phyloP scores from a whole-genome alignment of 2,113 vertebrate species.

The Macaca nemestrina region DNA sequence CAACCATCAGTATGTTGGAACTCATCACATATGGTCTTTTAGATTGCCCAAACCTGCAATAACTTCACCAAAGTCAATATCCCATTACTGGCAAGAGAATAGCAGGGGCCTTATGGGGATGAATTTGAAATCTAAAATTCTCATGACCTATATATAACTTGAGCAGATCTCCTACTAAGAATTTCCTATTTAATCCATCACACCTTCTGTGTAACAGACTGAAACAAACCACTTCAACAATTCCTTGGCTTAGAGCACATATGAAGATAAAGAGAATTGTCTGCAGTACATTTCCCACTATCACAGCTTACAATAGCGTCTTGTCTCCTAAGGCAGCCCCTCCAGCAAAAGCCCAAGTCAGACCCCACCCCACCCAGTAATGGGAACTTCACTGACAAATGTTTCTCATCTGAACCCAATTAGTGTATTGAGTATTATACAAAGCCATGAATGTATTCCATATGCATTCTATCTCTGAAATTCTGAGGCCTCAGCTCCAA shows the following conservation, averaged over 20 bases:
- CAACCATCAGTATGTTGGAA: neutral
- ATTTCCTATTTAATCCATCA: neutral
- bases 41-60: neutral
- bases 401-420: constrained; percentile 65
- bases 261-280: neutral
- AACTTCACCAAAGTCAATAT: neutral
- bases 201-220: neutral
- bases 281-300: neutral
- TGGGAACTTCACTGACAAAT: constrained; percentile 57
- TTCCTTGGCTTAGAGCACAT: neutral
- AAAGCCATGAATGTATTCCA: constrained; percentile 48
- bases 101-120: neutral
- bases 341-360: neutral
- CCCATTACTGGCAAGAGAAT: neutral
- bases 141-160: neutral
- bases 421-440: constrained; percentile 24
- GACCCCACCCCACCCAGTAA: constrained; percentile 41
- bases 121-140: constrained; percentile 29
- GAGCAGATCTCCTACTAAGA: neutral
- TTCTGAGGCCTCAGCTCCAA: constrained; percentile 24
- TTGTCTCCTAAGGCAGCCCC: constrained; percentile 33
- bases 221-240: neutral
- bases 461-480: constrained; percentile 7
- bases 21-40: neutral
- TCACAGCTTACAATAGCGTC: neutral